Conservation (phyloP, 2,888 invertebrate species). For the Cosmorhoe ocellata region DNA sequence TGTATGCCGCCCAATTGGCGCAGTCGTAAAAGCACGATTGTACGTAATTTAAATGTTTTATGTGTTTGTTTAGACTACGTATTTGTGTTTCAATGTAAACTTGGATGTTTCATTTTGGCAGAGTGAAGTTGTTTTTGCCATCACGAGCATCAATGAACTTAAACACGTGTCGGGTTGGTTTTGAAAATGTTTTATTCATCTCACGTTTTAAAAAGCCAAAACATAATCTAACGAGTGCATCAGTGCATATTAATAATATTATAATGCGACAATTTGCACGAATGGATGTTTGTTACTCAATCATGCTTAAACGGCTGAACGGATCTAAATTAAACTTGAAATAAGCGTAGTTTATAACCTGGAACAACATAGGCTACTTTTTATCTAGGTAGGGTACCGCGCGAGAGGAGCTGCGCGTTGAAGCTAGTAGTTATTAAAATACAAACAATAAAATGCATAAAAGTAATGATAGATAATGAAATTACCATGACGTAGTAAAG, state of each 20-base stretch:
- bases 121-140: conserved; percentile 5
- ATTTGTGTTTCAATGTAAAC: conserved; percentile 18
- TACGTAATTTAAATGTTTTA: conserved; percentile 26
- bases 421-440: not conserved
- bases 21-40: conserved; percentile 42
- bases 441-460: not conserved
- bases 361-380: too few relatives aligned
- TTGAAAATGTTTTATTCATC: not conserved
- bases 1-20: conserved; percentile 43
- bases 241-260: too few relatives aligned
- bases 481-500: conserved; percentile 28
- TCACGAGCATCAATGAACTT: conserved; percentile 5
- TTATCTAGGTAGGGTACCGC: too few relatives aligned
- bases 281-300: too few relatives aligned
- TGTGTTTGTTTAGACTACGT: conserved; percentile 19
- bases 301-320: too few relatives aligned
- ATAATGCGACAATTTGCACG: too few relatives aligned
- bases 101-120: conserved; percentile 15
- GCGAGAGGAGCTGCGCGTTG: too few relatives aligned
- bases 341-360: too few relatives aligned
- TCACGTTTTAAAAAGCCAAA: conserved; percentile 7
- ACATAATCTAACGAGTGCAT: not conserved
- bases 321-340: too few relatives aligned
- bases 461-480: not conserved
- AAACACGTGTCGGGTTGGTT: conserved; percentile 3